Evolutionary conservation across 1,140 invertebrate species (phyloP).

Genomic region (Drosophila guanche): DNA sequence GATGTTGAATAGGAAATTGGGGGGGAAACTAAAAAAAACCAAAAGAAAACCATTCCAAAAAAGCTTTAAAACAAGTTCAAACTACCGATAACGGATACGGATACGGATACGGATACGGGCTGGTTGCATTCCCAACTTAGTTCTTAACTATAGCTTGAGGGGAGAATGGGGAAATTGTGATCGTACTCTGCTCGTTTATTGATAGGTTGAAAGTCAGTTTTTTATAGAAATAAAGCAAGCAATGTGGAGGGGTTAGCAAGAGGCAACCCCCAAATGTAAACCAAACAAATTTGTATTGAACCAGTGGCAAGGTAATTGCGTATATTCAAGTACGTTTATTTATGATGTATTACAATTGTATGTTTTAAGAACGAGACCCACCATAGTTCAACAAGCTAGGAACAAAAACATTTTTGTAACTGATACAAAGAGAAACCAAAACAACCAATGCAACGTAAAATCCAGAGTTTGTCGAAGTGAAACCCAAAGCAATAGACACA

Average conservation of each 20-base stretch:
- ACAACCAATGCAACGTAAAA: too few relatives aligned
- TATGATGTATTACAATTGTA: conserved; percentile 25
- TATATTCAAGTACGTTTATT: conserved; percentile 46
- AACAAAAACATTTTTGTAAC: conserved; percentile 77
- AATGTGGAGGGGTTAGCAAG: neutral
- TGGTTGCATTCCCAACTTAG: conserved; percentile 26
- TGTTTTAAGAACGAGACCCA: conserved; percentile 79
- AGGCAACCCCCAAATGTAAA: conserved; percentile 40
- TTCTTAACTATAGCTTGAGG: conserved; percentile 5
- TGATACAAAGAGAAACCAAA: conserved; percentile 24
- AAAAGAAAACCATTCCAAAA: conserved; percentile 32
- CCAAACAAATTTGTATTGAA: conserved; percentile 49
- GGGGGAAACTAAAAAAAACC: conserved; percentile 18
- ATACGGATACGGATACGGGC: conserved; percentile 25
- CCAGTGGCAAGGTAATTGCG: conserved; percentile 53
- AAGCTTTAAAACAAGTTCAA: conserved; percentile 80
- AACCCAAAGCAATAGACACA: conserved; percentile 1
- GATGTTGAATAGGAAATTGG: conserved; percentile 45
- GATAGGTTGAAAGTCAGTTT: conserved; percentile 53
- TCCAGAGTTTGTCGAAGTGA: neutral
- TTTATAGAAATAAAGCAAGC: conserved; percentile 44
- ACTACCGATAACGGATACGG: conserved; percentile 53
- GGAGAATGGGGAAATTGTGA: conserved; percentile 52
- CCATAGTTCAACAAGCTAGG: conserved; percentile 78
- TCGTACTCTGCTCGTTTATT: conserved; percentile 69